Evolutionary conservation across 2,888 invertebrate genomes (phyloP).

Genomic region (Carcina quercana): DNA sequence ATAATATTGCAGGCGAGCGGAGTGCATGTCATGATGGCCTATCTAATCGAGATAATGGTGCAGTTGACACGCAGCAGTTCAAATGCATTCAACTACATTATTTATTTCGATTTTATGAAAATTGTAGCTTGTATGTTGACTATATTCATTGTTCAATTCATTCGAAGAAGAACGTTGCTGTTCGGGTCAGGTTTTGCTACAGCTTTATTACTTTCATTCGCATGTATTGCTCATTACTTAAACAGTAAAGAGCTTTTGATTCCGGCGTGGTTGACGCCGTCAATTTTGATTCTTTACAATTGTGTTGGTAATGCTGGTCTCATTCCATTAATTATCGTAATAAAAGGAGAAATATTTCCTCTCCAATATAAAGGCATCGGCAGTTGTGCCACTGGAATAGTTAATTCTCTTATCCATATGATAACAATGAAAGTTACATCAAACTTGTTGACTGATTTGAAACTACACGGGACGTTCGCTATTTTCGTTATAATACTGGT

Average conservation of each 20-base stretch:
- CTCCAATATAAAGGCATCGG: constrained; percentile 1
- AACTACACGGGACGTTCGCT: constrained; percentile 1
- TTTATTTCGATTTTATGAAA: constrained; percentile 1
- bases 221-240: background rate
- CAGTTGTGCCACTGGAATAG: background rate
- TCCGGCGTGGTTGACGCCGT: background rate
- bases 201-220: background rate
- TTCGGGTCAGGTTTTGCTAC: background rate
- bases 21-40: background rate
- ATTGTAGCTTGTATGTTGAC: background rate
- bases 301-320: background rate
- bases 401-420: background rate
- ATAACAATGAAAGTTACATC: constrained; percentile 1
- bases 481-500: background rate
- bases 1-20: background rate
- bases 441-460: background rate
- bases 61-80: background rate
- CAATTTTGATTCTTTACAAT: background rate
- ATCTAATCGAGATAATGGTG: background rate
- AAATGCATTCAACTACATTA: background rate
- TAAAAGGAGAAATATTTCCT: constrained; percentile 2
- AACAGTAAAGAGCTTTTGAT: background rate
- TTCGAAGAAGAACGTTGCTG: background rate
- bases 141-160: background rate
- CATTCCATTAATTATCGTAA: background rate